A percentile compares a stretch with the other conserved stretches of the same genome.
phyloP scores from a whole-genome alignment of 2,113 vertebrate genomes.

The Pao palembangensis region DNA sequence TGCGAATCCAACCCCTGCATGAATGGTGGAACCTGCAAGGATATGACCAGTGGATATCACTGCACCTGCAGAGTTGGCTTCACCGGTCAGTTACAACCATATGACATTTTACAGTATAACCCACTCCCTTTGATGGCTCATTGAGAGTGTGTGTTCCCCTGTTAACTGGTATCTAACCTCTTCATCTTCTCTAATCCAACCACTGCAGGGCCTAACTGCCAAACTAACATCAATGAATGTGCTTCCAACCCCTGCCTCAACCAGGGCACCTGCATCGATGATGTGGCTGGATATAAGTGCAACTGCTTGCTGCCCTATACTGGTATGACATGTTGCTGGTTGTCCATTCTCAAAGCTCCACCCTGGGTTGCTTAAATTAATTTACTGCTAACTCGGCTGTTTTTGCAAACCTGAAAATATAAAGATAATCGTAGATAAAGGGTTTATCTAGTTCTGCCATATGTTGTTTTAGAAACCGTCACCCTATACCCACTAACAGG shows the following conservation, averaged over 20 bases:
- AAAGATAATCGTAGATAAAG: constrained; percentile 20
- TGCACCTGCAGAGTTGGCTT: constrained; percentile 92
- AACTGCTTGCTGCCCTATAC: constrained; percentile 92
- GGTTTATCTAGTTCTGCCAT: constrained; percentile 23
- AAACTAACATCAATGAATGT: constrained; percentile 97
- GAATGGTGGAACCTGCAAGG: constrained; percentile 90
- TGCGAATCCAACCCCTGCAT: constrained; percentile 87
- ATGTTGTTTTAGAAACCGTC: constrained; percentile 65
- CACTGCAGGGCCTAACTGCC: constrained; percentile 89
- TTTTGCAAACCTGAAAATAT: constrained; percentile 18
- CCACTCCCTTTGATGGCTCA: constrained; percentile 37
- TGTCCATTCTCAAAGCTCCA: constrained; percentile 4
- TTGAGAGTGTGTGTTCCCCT: background rate
- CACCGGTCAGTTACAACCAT: constrained; percentile 78
- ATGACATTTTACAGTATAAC: background rate
- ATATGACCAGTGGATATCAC: constrained; percentile 94
- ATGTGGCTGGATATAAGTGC: constrained; percentile 92
- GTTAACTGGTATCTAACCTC: constrained; percentile 26
- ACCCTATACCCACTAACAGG: constrained; percentile 21
- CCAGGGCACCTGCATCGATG: constrained; percentile 93
- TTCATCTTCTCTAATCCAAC: constrained; percentile 39
- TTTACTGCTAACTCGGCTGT: constrained; percentile 19
- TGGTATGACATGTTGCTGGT: constrained; percentile 69
- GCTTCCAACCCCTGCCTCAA: constrained; percentile 97
- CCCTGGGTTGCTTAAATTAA: background rate